Percentiles rank a stretch among this genome's conserved stretches.
Evolutionary conservation across 2,797 vertebrate genomes (phyloP).

Genomic region (Gymnoscopelus microlampas): DNA sequence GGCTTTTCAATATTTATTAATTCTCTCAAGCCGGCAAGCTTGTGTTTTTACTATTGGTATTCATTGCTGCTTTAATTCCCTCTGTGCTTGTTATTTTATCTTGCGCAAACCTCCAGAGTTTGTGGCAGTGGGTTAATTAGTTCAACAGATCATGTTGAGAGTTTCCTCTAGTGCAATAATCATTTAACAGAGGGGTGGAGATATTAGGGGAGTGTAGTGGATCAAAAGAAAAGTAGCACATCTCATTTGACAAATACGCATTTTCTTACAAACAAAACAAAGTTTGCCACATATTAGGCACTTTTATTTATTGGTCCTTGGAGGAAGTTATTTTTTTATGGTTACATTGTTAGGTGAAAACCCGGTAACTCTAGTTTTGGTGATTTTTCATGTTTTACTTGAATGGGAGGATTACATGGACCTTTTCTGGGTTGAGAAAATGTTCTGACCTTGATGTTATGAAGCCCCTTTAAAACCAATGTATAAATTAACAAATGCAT

Average conservation of each 20-base stretch:
- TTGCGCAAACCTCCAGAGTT: constrained; percentile 53
- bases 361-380: constrained; percentile 45
- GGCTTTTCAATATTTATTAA: constrained; percentile 85
- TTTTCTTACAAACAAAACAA: constrained; percentile 30
- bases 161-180: constrained; percentile 96
- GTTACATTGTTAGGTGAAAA: constrained; percentile 26
- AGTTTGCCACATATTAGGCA: constrained; percentile 43
- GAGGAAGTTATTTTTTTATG: constrained; percentile 34
- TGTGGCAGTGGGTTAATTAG: constrained; percentile 64
- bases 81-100: constrained; percentile 45
- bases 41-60: constrained; percentile 76
- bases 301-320: constrained; percentile 52
- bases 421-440: constrained; percentile 43
- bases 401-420: constrained; percentile 61
- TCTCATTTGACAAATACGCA: constrained; percentile 41
- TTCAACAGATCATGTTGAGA: constrained; percentile 80
- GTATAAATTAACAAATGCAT: constrained; percentile 27
- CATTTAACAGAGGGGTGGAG: constrained; percentile 65
- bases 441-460: constrained; percentile 34
- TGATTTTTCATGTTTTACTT: constrained; percentile 57
- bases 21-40: constrained; percentile 77
- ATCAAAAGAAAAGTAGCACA: constrained; percentile 27
- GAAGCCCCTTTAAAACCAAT: not conserved
- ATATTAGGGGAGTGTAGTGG: constrained; percentile 46
- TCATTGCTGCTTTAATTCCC: constrained; percentile 50